phyloP scores from a whole-genome alignment of 1,140 invertebrate species.

The Drosophila funebris region DNA sequence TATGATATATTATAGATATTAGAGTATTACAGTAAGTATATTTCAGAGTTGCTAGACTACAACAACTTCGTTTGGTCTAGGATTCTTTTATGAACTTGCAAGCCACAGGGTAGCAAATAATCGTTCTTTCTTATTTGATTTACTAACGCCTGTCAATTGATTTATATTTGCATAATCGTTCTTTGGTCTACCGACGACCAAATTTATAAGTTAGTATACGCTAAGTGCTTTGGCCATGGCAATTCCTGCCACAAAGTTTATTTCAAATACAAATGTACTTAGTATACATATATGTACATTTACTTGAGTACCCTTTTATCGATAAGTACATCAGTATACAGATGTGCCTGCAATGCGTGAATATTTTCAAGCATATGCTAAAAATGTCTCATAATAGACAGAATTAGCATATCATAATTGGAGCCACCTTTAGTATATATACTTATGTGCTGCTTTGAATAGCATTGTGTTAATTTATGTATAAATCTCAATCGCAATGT shows the following conservation, averaged over 20 bases:
- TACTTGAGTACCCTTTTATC: slow-evolving; percentile 23
- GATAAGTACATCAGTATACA: slow-evolving; percentile 13
- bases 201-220: slow-evolving; percentile 60
- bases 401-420: slow-evolving; percentile 18
- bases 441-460: background rate
- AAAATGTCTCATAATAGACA: slow-evolving; percentile 31
- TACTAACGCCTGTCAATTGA: slow-evolving; percentile 60
- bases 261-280: background rate
- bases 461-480: background rate
- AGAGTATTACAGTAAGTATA: background rate
- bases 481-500: background rate
- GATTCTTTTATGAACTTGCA: background rate
- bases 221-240: slow-evolving; percentile 50
- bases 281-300: background rate
- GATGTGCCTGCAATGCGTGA: background rate
- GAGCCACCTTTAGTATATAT: background rate
- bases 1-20: too few relatives aligned
- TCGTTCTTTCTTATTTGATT: background rate
- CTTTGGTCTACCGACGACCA: slow-evolving; percentile 54
- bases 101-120: background rate
- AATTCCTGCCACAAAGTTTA: slow-evolving; percentile 25
- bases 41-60: background rate
- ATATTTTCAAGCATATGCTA: slow-evolving; percentile 36
- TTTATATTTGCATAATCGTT: slow-evolving; percentile 75
- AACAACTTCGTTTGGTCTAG: background rate